Evolutionary conservation across 2,888 invertebrate species (phyloP), one percentile per base, ranked within the genome.

Genomic region (Eilema sororculum): DNA sequence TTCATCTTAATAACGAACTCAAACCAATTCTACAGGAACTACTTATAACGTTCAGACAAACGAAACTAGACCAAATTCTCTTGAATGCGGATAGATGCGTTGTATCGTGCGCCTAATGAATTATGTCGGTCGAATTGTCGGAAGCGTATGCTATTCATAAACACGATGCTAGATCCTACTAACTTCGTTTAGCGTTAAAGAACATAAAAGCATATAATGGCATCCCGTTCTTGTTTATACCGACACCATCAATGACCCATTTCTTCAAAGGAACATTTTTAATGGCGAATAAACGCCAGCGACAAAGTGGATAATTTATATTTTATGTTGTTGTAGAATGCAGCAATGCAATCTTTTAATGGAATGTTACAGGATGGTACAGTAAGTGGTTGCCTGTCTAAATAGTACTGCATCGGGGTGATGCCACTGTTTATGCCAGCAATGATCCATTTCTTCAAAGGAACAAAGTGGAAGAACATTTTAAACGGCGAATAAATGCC

Each of bases 121-220:
- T 52, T 56, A 56, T 25, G 56, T 24, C 37, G 37, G 62, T 25
- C 60, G 25, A 57, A 25, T 33, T 62, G 68, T 28, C 61, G 37
- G 63, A 68, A 68, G 56, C 33, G 56, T 37, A 46, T 52, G 58
- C 56, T 65, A 56, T 46, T 56, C 30, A 60, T 57, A 37, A 37
- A 58, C 65, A 65, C 24, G 25, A 33, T 58, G 25, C 58, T 58
- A 28, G 28, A 28, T 28, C 3, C 28, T 28, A 28, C 58, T 16
- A 12, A 52, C 52, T 64, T 28, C 28, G 46, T 64, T 20, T 58
- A 22, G 24, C n/a, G 37, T 65, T 65, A 65, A 24, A 30, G 22
- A 65, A 33, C 30, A 24, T 24, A 9, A 56, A 57, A 65, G 33
- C 8, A 16, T 24, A 5, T 6, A 22, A 52, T 64, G 28, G 22